Evolutionary conservation across 2,888 invertebrate species (phyloP).

Genomic region (Microdon myrmicae): DNA sequence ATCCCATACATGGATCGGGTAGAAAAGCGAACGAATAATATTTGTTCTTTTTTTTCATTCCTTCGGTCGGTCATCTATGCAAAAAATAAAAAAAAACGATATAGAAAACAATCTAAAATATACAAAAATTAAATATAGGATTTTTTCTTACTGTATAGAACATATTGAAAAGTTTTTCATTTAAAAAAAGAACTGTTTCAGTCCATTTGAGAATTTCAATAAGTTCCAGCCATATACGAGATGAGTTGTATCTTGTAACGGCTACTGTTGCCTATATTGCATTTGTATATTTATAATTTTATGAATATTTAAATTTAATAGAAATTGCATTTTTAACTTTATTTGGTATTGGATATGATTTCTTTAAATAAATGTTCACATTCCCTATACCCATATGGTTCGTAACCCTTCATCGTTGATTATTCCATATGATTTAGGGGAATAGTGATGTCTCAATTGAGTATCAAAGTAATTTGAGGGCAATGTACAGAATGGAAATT

Average conservation of each 20-base stretch:
- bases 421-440: too few relatives aligned
- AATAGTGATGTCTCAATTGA: too few relatives aligned
- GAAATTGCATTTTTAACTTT: too few relatives aligned
- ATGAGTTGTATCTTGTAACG: constrained; percentile 22
- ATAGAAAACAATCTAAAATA: constrained; percentile 21
- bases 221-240: constrained; percentile 24
- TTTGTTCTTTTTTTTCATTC: constrained; percentile 28
- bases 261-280: constrained; percentile 21
- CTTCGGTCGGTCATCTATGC: constrained; percentile 35
- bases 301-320: too few relatives aligned
- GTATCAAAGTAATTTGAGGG: too few relatives aligned
- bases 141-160: constrained; percentile 39
- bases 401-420: too few relatives aligned
- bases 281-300: too few relatives aligned
- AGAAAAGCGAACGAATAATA: constrained; percentile 55
- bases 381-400: too few relatives aligned
- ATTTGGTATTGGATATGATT: too few relatives aligned
- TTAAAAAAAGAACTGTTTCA: background rate
- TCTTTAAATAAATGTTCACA: too few relatives aligned
- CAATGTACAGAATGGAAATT: too few relatives aligned
- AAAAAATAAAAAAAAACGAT: constrained; percentile 19
- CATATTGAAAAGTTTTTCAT: constrained; percentile 10
- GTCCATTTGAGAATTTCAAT: constrained; percentile 11
- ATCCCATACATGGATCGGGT: constrained; percentile 67
- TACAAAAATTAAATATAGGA: constrained; percentile 47